phyloP scores from a whole-genome alignment of 2,888 invertebrate species.

The Dioctria linearis region DNA sequence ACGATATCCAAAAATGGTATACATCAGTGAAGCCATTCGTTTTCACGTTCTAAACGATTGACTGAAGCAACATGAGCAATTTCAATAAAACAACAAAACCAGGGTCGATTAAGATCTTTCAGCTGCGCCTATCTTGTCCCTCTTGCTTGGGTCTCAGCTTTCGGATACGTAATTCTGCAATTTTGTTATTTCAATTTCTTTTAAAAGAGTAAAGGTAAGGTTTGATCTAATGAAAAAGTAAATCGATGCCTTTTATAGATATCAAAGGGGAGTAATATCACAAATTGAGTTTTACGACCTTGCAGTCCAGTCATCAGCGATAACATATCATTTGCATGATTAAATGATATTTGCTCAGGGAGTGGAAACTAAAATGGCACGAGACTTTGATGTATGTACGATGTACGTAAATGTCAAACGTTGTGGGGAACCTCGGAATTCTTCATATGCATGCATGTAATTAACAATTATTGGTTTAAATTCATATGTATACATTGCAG shows the following conservation, averaged over 20 bases:
- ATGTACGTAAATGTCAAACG: no score
- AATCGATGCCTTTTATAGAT: slow-evolving; percentile 3
- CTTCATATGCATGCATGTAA: no score
- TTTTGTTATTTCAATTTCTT: slow-evolving; percentile 17
- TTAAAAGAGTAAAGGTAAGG: slow-evolving; percentile 12
- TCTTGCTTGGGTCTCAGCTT: background rate
- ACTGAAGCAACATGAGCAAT: slow-evolving; percentile 22
- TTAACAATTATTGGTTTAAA: no score
- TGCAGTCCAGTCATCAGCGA: slow-evolving; percentile 3
- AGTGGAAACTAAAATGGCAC: slow-evolving; percentile 18
- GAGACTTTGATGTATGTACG: no score
- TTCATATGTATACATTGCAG: no score
- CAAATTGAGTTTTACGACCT: slow-evolving; percentile 40
- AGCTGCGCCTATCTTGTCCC: slow-evolving; percentile 32
- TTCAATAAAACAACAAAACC: slow-evolving; percentile 48
- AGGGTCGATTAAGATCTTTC: slow-evolving; percentile 55
- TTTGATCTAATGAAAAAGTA: slow-evolving; percentile 17
- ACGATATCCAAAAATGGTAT: slow-evolving; percentile 30
- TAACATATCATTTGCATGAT: slow-evolving; percentile 54
- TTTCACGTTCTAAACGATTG: slow-evolving; percentile 23
- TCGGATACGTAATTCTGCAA: background rate
- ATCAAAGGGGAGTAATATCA: slow-evolving; percentile 7
- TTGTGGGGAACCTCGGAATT: no score
- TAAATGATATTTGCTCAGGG: slow-evolving; percentile 53
- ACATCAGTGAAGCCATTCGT: slow-evolving; percentile 34